Conservation (phyloP, 2,797 vertebrate species). For the Falco rusticolus region DNA sequence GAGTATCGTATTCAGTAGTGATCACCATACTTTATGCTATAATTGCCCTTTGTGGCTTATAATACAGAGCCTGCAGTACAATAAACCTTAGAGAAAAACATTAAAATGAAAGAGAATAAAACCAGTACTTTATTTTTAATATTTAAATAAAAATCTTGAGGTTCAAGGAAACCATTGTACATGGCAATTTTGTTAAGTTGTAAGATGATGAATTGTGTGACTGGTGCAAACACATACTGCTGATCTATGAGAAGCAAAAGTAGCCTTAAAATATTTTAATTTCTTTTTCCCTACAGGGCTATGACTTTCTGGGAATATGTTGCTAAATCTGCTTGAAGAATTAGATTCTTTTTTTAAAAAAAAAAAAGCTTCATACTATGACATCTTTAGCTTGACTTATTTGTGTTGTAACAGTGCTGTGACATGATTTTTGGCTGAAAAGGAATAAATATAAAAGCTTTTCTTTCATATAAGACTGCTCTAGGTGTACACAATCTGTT, state of each 20-base stretch:
- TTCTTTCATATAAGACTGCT: background rate
- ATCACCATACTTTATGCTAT: slow-evolving; percentile 59
- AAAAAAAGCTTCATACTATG: background rate
- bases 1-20: slow-evolving; percentile 62
- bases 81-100: slow-evolving; percentile 43
- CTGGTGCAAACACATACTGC: background rate
- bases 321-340: background rate
- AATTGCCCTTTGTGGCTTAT: slow-evolving; percentile 49
- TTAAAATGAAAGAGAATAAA: slow-evolving; percentile 30
- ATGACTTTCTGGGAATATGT: background rate
- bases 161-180: background rate
- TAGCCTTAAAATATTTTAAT: slow-evolving; percentile 5
- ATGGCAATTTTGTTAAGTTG: background rate
- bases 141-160: slow-evolving; percentile 16
- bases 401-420: background rate
- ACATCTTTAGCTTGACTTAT: background rate
- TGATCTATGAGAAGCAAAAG: background rate
- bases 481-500: background rate
- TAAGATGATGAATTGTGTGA: background rate
- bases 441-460: background rate
- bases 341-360: background rate
- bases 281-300: background rate
- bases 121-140: slow-evolving; percentile 32
- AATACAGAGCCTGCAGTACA: slow-evolving; percentile 24
- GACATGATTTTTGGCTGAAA: background rate